Evolutionary conservation across 2,888 invertebrate genomes (phyloP).

Genomic region (Rhaphigaster nebulosa): DNA sequence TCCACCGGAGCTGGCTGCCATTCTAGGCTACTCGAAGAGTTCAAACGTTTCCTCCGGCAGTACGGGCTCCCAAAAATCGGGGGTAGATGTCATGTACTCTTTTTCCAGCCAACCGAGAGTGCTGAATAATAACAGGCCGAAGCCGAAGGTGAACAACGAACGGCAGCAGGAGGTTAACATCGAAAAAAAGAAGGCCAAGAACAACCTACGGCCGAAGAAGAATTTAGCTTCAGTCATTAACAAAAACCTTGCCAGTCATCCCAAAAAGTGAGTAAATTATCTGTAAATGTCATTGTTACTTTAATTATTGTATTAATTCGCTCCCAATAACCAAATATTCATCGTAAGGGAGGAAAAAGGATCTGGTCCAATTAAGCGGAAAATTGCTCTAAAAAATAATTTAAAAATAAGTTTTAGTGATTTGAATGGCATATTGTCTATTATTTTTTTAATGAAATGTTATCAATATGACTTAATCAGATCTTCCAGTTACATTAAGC

Average conservation of each 20-base stretch:
- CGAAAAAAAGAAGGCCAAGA: slow-evolving; percentile 59
- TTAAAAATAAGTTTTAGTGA: no score
- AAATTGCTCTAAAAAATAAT: no score
- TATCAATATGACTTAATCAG: no score
- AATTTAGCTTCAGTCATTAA: slow-evolving; percentile 33
- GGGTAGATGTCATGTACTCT: slow-evolving; percentile 66
- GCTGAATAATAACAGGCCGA: slow-evolving; percentile 65
- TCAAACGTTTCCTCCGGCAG: slow-evolving; percentile 66
- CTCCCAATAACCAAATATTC: neutral
- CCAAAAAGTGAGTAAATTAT: neutral
- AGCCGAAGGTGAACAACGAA: slow-evolving; percentile 61
- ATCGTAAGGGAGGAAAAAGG: no score
- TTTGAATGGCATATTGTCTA: neutral
- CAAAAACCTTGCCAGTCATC: neutral
- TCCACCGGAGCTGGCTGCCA: slow-evolving; percentile 78
- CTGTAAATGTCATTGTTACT: neutral
- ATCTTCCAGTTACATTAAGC: no score
- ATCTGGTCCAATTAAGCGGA: no score
- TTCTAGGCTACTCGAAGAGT: slow-evolving; percentile 74
- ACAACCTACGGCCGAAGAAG: slow-evolving; percentile 59
- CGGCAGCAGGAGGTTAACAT: slow-evolving; percentile 53
- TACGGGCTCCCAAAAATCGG: slow-evolving; percentile 67
- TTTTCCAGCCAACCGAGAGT: slow-evolving; percentile 67
- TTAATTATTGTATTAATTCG: neutral
- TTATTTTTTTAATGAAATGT: no score